These are phyloP conservation scores for Crenuchus spilurus DNA, from an alignment of 2,797 vertebrate genomes.

Conservation along the genomic window DNA sequence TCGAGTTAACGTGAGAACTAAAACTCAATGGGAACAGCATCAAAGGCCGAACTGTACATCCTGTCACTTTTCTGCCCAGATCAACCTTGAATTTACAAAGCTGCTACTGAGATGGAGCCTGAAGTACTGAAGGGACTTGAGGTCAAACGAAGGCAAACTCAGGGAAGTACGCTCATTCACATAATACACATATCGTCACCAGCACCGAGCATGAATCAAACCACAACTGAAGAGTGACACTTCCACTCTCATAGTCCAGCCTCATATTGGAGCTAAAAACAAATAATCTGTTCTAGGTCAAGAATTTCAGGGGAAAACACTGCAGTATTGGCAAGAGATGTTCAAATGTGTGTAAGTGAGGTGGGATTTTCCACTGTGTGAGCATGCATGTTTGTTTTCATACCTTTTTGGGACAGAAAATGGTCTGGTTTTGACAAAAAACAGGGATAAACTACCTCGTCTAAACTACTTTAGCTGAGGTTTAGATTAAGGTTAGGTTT, in stretches of 20 bases:
- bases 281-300: slow-evolving; percentile 32
- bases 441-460: too few relatives aligned
- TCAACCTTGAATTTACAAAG: slow-evolving; percentile 32
- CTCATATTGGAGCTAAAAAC: slow-evolving; percentile 41
- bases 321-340: slow-evolving; percentile 19
- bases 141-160: slow-evolving; percentile 32
- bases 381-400: not conserved
- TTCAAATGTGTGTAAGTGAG: slow-evolving; percentile 17
- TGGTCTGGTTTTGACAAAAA: not conserved
- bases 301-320: slow-evolving; percentile 38
- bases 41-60: slow-evolving; percentile 41
- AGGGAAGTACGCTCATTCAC: slow-evolving; percentile 11
- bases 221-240: slow-evolving; percentile 48
- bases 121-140: not conserved
- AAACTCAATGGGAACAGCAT: slow-evolving; percentile 27
- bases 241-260: slow-evolving; percentile 31
- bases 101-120: slow-evolving; percentile 6
- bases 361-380: slow-evolving; percentile 34
- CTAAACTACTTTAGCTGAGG: too few relatives aligned
- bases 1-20: slow-evolving; percentile 29
- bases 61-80: slow-evolving; percentile 33
- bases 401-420: not conserved
- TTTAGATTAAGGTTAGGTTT: too few relatives aligned
- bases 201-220: slow-evolving; percentile 26
- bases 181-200: not conserved